A percentile compares a stretch with the other conserved stretches of the same genome.
phyloP scores from a whole-genome alignment of 1,140 invertebrate genomes.

The Rhynchophorus ferrugineus region DNA sequence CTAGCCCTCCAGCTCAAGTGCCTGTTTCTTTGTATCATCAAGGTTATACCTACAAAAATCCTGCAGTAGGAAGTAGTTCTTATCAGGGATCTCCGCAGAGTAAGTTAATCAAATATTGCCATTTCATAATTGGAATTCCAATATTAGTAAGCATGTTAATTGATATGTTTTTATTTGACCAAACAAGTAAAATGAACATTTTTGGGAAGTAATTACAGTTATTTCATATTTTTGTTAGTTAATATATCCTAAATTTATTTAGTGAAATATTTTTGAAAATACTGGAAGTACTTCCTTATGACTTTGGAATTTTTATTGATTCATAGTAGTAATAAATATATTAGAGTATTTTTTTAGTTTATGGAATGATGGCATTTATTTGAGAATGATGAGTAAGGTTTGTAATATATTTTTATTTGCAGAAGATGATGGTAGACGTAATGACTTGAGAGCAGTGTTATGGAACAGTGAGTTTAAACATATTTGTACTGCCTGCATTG shows the following conservation, averaged over 20 bases:
- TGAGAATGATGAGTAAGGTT: not conserved
- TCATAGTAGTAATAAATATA: no score
- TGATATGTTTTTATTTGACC: no score
- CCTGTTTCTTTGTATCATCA: slow-evolving; percentile 44
- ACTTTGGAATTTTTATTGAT: no score
- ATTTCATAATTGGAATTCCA: not conserved
- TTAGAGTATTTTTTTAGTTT: no score
- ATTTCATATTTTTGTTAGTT: no score
- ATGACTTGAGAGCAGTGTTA: slow-evolving; percentile 67
- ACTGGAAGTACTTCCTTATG: not conserved
- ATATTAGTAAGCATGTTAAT: no score
- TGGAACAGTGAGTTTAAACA: slow-evolving; percentile 67
- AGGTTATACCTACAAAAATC: slow-evolving; percentile 46
- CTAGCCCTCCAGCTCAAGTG: slow-evolving; percentile 53
- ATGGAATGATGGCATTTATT: not conserved
- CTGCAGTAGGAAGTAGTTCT: slow-evolving; percentile 42
- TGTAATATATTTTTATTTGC: slow-evolving; percentile 44
- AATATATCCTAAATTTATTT: no score
- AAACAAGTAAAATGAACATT: no score
- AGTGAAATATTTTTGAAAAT: no score
- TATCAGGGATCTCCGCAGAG: slow-evolving; percentile 44
- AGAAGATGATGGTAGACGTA: slow-evolving; percentile 70
- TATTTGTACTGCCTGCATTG: slow-evolving; percentile 1
- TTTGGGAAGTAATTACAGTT: no score
- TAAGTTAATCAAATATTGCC: slow-evolving; percentile 38